A percentile compares a stretch with the other conserved stretches of the same genome.
Conservation (phyloP, 2,888 invertebrate genomes). For the Glyphotaelius pellucidus region DNA sequence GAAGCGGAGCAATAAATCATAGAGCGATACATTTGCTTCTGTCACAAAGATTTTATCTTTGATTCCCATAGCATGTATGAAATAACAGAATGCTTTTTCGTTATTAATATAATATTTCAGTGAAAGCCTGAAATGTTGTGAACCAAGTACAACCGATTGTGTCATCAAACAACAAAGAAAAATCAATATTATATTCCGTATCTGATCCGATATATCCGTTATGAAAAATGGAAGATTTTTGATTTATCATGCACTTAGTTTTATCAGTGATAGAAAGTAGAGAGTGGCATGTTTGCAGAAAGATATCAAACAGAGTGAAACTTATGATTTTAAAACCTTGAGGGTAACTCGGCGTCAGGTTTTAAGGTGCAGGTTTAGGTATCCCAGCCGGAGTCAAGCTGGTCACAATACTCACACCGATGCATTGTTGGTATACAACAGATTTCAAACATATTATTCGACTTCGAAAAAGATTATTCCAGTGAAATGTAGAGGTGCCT, state of each 20-base stretch:
- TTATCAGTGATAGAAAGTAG: background rate
- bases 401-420: too few species aligned
- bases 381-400: too few species aligned
- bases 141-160: background rate
- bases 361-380: too few species aligned
- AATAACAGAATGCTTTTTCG: background rate
- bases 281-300: background rate
- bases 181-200: background rate
- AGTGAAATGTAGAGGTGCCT: too few species aligned
- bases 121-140: background rate
- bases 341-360: too few species aligned
- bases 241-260: conserved; percentile 15
- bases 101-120: background rate
- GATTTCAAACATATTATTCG: too few species aligned
- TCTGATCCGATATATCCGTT: background rate
- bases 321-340: background rate
- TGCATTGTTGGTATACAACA: too few species aligned
- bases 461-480: too few species aligned
- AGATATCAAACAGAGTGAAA: background rate
- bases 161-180: conserved; percentile 1
- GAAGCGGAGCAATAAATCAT: background rate
- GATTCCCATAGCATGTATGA: background rate
- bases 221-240: background rate
- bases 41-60: background rate
- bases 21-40: background rate